These are phyloP conservation scores for Antheraea mylitta DNA, from an alignment of 1,140 invertebrate genomes.

Conservation along the genomic window DNA sequence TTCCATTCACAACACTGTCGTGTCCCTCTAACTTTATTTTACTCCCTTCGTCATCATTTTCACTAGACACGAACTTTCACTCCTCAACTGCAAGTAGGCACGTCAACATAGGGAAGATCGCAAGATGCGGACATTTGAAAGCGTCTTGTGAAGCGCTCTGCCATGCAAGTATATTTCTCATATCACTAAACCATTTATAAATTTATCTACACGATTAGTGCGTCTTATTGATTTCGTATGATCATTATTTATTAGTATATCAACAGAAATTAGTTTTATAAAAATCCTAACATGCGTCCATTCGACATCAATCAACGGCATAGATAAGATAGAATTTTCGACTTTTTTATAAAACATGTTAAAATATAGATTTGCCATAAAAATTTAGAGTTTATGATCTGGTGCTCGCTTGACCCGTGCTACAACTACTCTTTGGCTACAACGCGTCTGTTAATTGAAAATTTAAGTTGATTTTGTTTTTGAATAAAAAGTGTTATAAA, in stretches of 20 bases:
- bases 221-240: not conserved
- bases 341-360: slow-evolving; percentile 26
- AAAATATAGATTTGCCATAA: slow-evolving; percentile 52
- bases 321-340: slow-evolving; percentile 43
- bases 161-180: not conserved
- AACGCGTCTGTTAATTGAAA: no score
- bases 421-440: no score
- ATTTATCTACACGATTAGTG: slow-evolving; percentile 5
- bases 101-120: slow-evolving; percentile 54
- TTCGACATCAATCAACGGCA: slow-evolving; percentile 33
- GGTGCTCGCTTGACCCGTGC: not conserved
- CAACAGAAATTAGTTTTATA: slow-evolving; percentile 30
- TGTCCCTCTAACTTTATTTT: slow-evolving; percentile 28
- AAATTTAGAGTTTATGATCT: slow-evolving; percentile 13
- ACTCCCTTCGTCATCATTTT: slow-evolving; percentile 43
- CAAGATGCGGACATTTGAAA: slow-evolving; percentile 41
- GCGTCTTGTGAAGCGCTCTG: slow-evolving; percentile 25
- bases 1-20: slow-evolving; percentile 43
- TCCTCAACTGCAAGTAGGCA: slow-evolving; percentile 43
- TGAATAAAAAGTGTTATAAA: no score
- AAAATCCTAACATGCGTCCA: slow-evolving; percentile 52
- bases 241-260: slow-evolving; percentile 23
- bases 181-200: not conserved
- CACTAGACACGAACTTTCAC: slow-evolving; percentile 59
- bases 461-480: no score